Base-by-base conservation (phyloP, 2,113 vertebrate genomes). In the Cathartes aura region DNA sequence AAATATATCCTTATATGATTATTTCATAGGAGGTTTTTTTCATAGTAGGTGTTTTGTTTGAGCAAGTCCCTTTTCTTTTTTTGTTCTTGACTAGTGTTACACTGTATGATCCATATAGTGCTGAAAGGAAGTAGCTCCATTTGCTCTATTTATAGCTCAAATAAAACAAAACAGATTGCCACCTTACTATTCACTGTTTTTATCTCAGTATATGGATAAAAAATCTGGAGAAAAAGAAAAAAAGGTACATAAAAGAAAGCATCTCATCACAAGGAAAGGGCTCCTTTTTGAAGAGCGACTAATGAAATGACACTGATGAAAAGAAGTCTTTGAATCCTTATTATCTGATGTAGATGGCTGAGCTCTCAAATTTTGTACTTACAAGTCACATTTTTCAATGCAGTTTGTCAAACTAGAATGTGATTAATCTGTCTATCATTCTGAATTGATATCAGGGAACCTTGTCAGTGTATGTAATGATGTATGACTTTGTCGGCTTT, bases 341-440 rank as follows among this genome's bases (percentile, higher is more conserved):
- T 96, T 94, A 82, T 93, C 52, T 95, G 73, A 89, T 90, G 53
- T 93, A 88, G 71, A 74, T 76, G 79, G 50, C 62, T 80, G 56
- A 91, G 70, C 73, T 93, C 82, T 94, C 22, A 15, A 93, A 91
- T 94, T 96, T 93, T 96, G 66, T 87, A 81, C 60, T 95, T 90
- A 93, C 0, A 10, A 96, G 50, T 64, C 94, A 73, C 60, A 83
- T 94, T 96, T 97, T 97, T 56, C 58, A 94, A 38, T 92, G 42
- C 42, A 92, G 53, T 96, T 97, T 94, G 75, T 96, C 50, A 93
- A 64, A 95, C 29, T 45, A 89, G 66, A 93, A 92, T 95, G 60
- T 96, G 82, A 97, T 94, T 97, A 79, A 94, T 96, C 58, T 97
- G 6, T 88, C 88, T 96, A 38, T 95, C 93, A 73, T 95, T 96